phyloP scores from a whole-genome alignment of 2,113 vertebrate genomes.

The Lontra canadensis region DNA sequence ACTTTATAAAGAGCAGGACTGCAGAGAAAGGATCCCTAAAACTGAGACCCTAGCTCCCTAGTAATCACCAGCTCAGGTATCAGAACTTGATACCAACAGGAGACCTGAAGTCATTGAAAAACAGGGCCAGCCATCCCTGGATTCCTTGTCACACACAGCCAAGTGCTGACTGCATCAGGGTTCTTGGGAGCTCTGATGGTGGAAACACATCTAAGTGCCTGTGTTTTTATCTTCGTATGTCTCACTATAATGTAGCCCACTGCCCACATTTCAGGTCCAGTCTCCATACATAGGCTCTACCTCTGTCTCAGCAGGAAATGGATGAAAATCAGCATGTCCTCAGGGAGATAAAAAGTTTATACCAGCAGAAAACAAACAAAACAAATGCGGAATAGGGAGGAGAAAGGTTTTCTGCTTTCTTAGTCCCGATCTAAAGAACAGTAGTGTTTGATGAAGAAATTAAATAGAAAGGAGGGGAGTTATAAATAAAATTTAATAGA shows the following conservation, averaged over 20 bases:
- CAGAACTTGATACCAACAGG: neutral
- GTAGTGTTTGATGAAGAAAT: neutral
- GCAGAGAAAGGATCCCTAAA: neutral
- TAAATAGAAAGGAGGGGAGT: neutral
- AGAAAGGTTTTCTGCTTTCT: neutral
- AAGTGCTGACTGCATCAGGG: neutral
- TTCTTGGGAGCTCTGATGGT: neutral
- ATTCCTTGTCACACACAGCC: neutral
- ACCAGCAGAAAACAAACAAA: constrained; percentile 13
- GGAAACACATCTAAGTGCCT: neutral
- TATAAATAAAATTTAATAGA: neutral
- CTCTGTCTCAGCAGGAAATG: neutral
- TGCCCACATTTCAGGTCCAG: neutral
- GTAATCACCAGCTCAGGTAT: neutral
- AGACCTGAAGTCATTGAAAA: neutral
- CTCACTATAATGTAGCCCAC: neutral
- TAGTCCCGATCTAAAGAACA: neutral
- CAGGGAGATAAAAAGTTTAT: neutral
- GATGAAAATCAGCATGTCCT: neutral
- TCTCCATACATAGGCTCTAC: neutral
- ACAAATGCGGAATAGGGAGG: neutral
- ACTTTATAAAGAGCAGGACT: neutral
- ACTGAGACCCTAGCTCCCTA: neutral
- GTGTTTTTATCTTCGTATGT: neutral
- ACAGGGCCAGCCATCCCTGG: neutral